Percentiles rank a stretch among this genome's conserved stretches.
Conservation (phyloP, 2,113 vertebrate genomes). For the Mormyrus lacerda region DNA sequence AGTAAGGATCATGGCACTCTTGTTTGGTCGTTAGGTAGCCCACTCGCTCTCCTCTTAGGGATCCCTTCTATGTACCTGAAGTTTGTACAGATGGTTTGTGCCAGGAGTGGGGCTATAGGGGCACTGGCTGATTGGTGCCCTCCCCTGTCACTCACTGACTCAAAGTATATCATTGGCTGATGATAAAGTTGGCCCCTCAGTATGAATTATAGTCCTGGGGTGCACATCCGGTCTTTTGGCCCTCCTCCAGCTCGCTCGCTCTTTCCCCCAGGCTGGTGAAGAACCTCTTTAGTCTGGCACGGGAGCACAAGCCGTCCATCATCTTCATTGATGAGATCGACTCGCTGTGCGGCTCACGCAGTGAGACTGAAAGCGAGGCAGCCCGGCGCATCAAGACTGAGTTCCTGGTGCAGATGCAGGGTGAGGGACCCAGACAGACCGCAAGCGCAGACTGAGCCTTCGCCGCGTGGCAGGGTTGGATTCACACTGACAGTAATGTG, state of each 20-base stretch:
- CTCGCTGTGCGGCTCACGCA: slow-evolving; percentile 89
- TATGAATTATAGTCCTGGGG: neutral
- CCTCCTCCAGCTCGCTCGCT: neutral
- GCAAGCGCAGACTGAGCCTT: neutral
- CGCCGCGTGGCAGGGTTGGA: neutral
- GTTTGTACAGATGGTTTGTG: neutral
- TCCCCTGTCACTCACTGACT: neutral
- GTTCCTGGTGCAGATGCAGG: slow-evolving; percentile 91
- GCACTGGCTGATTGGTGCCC: neutral
- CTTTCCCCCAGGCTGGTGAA: slow-evolving; percentile 78
- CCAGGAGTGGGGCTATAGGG: neutral
- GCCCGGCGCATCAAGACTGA: slow-evolving; percentile 63
- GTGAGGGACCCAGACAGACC: slow-evolving; percentile 41
- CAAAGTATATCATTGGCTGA: neutral
- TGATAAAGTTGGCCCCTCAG: neutral
- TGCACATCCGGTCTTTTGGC: neutral
- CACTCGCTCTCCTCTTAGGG: neutral
- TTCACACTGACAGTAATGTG: neutral
- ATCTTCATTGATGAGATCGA: slow-evolving; percentile 98
- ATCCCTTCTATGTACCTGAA: neutral
- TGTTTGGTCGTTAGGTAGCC: neutral
- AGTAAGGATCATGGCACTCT: slow-evolving; percentile 59
- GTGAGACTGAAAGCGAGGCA: slow-evolving; percentile 93
- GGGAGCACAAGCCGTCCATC: slow-evolving; percentile 92
- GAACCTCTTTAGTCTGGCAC: slow-evolving; percentile 85